Evolutionary conservation across 2,113 vertebrate species (phyloP).

Genomic region (Sander vitreus): DNA sequence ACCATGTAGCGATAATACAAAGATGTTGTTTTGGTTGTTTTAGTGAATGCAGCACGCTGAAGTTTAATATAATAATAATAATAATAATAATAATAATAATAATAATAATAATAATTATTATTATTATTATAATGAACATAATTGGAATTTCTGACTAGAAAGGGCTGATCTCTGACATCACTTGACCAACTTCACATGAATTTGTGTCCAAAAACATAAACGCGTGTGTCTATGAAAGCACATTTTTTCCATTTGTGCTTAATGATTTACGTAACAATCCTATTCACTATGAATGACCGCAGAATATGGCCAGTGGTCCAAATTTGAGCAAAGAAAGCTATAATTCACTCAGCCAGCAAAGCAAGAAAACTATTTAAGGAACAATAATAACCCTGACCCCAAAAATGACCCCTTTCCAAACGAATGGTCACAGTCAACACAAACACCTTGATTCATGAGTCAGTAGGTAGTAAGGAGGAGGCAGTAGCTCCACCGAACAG

Average conservation of each 20-base stretch:
- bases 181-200: background rate
- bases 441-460: conserved; percentile 40
- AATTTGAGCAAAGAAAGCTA: background rate
- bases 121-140: too few species aligned
- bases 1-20: background rate
- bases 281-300: background rate
- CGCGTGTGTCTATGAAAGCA: background rate
- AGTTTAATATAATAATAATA: background rate
- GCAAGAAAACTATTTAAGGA: background rate
- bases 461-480: background rate
- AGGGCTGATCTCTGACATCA: background rate
- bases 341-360: conserved; percentile 11
- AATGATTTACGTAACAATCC: background rate
- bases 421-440: conserved; percentile 17
- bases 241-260: background rate
- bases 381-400: conserved; percentile 33
- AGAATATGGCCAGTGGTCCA: background rate
- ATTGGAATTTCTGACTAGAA: too few species aligned
- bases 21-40: background rate
- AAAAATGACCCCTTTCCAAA: conserved; percentile 13
- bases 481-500: background rate
- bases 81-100: background rate
- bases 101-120: background rate
- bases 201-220: background rate
- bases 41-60: background rate